A percentile compares a stretch with the other conserved stretches of the same genome.
Conservation (phyloP, 2,888 invertebrate species). For the Coenonympha arcania region DNA sequence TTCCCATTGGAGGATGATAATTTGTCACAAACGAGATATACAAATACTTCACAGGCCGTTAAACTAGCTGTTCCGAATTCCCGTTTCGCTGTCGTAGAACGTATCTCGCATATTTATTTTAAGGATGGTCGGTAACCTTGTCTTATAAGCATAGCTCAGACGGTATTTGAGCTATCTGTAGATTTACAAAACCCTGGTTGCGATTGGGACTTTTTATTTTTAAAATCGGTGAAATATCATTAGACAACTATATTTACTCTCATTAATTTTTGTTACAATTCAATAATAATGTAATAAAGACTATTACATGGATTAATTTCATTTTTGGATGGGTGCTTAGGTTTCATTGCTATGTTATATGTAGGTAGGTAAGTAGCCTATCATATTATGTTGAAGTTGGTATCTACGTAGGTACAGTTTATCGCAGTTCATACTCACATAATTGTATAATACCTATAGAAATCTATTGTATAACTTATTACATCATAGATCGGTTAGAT, state of each 20-base stretch:
- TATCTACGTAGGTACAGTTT: not conserved
- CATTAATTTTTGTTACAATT: too few species aligned
- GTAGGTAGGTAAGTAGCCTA: too few species aligned
- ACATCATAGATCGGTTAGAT: not conserved
- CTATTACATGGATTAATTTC: too few species aligned
- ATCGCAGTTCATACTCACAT: not conserved
- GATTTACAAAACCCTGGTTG: too few species aligned
- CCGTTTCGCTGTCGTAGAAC: not conserved
- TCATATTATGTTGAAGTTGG: not conserved
- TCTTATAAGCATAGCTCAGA: too few species aligned
- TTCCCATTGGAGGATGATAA: constrained; percentile 14
- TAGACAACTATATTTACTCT: too few species aligned
- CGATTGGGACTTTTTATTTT: not conserved
- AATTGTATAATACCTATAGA: not conserved
- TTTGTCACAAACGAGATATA: constrained; percentile 12
- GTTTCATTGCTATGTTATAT: too few species aligned
- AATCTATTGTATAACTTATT: not conserved
- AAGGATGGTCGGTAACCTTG: not conserved
- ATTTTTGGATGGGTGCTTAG: too few species aligned
- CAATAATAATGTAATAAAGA: too few species aligned
- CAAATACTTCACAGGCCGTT: constrained; percentile 16
- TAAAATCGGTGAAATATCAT: not conserved
- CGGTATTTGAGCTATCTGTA: too few species aligned
- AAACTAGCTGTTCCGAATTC: constrained; percentile 16
- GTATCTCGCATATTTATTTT: not conserved